Conservation (phyloP, 2,888 invertebrate genomes). For the Leptinotarsa rubiginosa region DNA sequence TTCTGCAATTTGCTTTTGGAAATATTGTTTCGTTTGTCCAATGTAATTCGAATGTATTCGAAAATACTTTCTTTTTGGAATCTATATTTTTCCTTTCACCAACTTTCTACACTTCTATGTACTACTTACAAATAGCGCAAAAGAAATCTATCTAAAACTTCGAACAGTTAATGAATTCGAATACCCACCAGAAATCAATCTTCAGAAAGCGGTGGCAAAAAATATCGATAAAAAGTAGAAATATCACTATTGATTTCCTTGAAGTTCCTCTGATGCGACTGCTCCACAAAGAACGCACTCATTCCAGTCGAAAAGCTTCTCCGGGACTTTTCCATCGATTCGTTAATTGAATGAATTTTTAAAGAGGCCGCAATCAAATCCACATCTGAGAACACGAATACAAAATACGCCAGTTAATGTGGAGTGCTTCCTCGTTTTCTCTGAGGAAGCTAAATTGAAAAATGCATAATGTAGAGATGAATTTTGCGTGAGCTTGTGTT, state of each 20-base stretch:
- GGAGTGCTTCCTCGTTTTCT: slow-evolving; percentile 33
- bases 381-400: slow-evolving; percentile 41
- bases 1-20: too few species aligned
- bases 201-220: too few species aligned
- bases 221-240: neutral
- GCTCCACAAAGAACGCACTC: slow-evolving; percentile 14
- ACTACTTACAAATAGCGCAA: too few species aligned
- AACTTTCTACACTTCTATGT: too few species aligned
- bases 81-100: too few species aligned
- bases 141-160: too few species aligned
- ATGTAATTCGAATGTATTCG: too few species aligned
- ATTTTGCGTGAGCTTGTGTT: slow-evolving; percentile 35
- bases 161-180: too few species aligned
- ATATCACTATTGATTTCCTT: slow-evolving; percentile 7
- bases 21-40: too few species aligned
- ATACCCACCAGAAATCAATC: too few species aligned
- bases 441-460: slow-evolving; percentile 44
- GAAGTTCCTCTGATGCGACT: slow-evolving; percentile 4
- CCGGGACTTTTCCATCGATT: slow-evolving; percentile 29
- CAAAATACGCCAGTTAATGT: slow-evolving; percentile 46
- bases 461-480: slow-evolving; percentile 49
- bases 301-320: slow-evolving; percentile 21
- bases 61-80: too few species aligned
- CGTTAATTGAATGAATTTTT: slow-evolving; percentile 51
- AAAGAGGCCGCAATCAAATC: slow-evolving; percentile 48